Percentiles rank a stretch among this genome's conserved stretches.
Evolutionary conservation across 2,888 invertebrate species (phyloP).

Genomic region (Dorcus parallelipipedus): DNA sequence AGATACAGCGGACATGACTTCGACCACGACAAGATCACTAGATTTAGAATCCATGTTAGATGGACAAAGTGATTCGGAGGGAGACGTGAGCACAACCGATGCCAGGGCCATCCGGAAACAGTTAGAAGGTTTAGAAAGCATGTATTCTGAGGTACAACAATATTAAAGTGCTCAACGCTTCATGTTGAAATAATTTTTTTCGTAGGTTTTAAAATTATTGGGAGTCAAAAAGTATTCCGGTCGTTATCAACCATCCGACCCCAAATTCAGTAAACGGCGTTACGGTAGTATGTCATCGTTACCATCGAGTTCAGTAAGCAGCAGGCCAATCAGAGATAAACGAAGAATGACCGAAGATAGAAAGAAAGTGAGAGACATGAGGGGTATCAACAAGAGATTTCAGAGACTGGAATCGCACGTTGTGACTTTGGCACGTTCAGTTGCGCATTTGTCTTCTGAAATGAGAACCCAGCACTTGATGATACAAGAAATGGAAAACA

Average conservation of each 20-base stretch:
- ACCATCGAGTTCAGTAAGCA: slow-evolving; percentile 79
- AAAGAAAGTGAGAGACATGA: slow-evolving; percentile 68
- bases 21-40: slow-evolving; percentile 72
- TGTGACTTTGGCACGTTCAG: slow-evolving; percentile 83
- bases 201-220: slow-evolving; percentile 58
- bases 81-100: slow-evolving; percentile 72
- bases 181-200: slow-evolving; percentile 5
- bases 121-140: slow-evolving; percentile 77
- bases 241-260: slow-evolving; percentile 56
- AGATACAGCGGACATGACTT: slow-evolving; percentile 73
- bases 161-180: slow-evolving; percentile 2
- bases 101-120: slow-evolving; percentile 77
- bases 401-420: slow-evolving; percentile 88
- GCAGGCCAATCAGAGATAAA: slow-evolving; percentile 71
- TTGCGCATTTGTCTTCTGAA: slow-evolving; percentile 87
- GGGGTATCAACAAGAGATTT: slow-evolving; percentile 83
- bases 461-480: slow-evolving; percentile 86
- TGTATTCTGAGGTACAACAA: slow-evolving; percentile 74
- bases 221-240: slow-evolving; percentile 54
- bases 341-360: slow-evolving; percentile 68
- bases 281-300: slow-evolving; percentile 82
- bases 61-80: slow-evolving; percentile 64
- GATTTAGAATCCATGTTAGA: slow-evolving; percentile 78
- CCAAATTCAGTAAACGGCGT: slow-evolving; percentile 55
- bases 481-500: slow-evolving; percentile 86